Evolutionary conservation across 2,113 vertebrate genomes (phyloP), one percentile per base, ranked within the genome.

Genomic region (Percina caprodes): DNA sequence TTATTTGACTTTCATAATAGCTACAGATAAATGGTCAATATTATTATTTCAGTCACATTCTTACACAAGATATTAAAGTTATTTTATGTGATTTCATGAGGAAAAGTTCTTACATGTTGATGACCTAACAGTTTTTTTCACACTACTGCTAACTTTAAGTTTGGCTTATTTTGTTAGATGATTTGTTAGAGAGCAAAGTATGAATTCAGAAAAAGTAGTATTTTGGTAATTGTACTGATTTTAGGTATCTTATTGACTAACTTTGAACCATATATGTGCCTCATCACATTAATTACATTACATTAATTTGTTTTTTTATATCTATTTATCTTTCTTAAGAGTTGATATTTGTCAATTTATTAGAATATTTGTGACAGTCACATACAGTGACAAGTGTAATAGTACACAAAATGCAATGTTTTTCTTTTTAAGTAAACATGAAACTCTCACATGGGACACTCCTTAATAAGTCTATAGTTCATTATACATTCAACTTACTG

Each of bases 401-500:
- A 15, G 13, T 24, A 16, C 42, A 45, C 16, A 65, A 21, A 23
- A 21, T 9, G 10, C 54, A 45, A 35, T 62, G 61, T 51, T 63
- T 67, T 11, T 46, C 2, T 65, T 15, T 62, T 24, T 6, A 26
- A 69, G 68, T 74, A 55, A 74, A 56, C 1, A 6, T 65, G 46
- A 19, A 12, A 52, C 30, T 66, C 5, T 66, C 10, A 13, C 15
- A 19, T 60, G 58, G 26, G 26, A 54, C 21, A 0, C 2, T 35
- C 19, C 45, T 69, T 26, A 18, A 54, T 23, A 65, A 10, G 30
- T 73, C 24, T 51, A 39, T 33, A 71, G n/a, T 61, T 76, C 46
- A 16, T 71, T 60, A 66, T 51, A 68, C 39, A 16, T 51, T 82
- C 42, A 48, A 45, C 69, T 49, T 80, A 30, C 35, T 82, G 65